Evolutionary conservation across 2,797 vertebrate genomes (phyloP).

Genomic region (Nannoperca obscura): DNA sequence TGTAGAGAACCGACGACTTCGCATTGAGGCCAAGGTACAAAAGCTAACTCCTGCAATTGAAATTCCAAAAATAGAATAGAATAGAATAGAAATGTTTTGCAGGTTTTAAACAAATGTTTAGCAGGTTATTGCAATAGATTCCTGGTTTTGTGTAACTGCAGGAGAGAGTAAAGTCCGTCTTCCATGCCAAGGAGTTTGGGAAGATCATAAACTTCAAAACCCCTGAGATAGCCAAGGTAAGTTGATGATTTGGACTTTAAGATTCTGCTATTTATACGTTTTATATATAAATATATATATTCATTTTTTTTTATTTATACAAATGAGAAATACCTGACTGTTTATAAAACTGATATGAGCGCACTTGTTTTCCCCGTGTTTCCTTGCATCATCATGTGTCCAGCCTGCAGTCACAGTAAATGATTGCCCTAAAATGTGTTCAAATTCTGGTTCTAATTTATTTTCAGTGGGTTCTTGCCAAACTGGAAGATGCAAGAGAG

Average conservation of each 20-base stretch:
- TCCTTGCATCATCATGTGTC: neutral
- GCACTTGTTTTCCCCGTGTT: neutral
- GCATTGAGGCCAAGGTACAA: slow-evolving; percentile 96
- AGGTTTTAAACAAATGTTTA: neutral
- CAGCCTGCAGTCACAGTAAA: neutral
- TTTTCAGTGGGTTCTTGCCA: slow-evolving; percentile 94
- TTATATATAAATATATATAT: neutral
- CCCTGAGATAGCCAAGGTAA: slow-evolving; percentile 93
- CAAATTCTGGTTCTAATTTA: slow-evolving; percentile 8
- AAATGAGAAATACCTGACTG: neutral
- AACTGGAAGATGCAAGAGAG: slow-evolving; percentile 94
- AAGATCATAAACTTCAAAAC: slow-evolving; percentile 98
- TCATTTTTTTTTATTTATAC: neutral
- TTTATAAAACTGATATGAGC: neutral
- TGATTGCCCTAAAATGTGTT: neutral
- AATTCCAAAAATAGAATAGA: neutral
- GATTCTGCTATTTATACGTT: neutral
- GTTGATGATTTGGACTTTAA: slow-evolving; percentile 4
- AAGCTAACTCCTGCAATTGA: neutral
- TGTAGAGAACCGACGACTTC: slow-evolving; percentile 90
- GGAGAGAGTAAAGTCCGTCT: slow-evolving; percentile 98
- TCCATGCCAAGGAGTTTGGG: slow-evolving; percentile 98
- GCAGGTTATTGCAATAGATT: neutral
- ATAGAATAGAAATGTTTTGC: too few relatives aligned
- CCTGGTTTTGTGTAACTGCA: slow-evolving; percentile 63